Evolutionary conservation across 2,113 vertebrate genomes (phyloP), one percentile per base, ranked within the genome.

Genomic region (Burhinus bistriatus): DNA sequence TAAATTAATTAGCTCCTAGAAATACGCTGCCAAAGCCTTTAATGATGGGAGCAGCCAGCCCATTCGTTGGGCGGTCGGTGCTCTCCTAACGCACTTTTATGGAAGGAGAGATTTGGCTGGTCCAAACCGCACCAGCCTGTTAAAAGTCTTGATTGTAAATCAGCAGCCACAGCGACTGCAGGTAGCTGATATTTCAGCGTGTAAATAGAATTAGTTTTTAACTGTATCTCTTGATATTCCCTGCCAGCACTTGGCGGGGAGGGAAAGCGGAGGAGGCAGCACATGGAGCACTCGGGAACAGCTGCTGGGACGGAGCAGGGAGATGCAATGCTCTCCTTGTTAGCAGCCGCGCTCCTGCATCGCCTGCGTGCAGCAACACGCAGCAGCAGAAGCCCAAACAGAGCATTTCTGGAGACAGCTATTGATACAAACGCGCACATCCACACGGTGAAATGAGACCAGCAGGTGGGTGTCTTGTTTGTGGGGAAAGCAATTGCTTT

Each of bases 341-440:
- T 36, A n/a, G 66, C 87, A 76, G 59, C 45, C 2, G 0, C 65
- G 68, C 69, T 54, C 38, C 40, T 9, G 44, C 45, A 54, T 71
- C 0, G 0, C n/a, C 83, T 40, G 52, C 5, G n/a, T 54, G 59
- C 55, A 77, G 76, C 32, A 70, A 88, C 76, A 68, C 2, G 29
- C 83, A 47, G 65, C 61, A 81, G 57, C 71, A 69, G 78, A 75
- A 83, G 52, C 80, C 86, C 57, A 58, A 92, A 0, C 90, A 86
- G 73, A 95, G 85, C 80, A 32, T 55, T 95, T 94, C 87, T 87
- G 40, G 68, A 95, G 91, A 81, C 89, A 96, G 87, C 45, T 69
- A 58, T 82, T 81, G 91, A 70, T 61, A 92, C 5, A 94, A 83
- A 92, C 4, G 5, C 70, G 38, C 59, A 36, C 91, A 94, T 26